Percentiles rank a stretch among this genome's conserved stretches.
Evolutionary conservation across 2,113 vertebrate genomes (phyloP).

Genomic region (Python bivittatus): DNA sequence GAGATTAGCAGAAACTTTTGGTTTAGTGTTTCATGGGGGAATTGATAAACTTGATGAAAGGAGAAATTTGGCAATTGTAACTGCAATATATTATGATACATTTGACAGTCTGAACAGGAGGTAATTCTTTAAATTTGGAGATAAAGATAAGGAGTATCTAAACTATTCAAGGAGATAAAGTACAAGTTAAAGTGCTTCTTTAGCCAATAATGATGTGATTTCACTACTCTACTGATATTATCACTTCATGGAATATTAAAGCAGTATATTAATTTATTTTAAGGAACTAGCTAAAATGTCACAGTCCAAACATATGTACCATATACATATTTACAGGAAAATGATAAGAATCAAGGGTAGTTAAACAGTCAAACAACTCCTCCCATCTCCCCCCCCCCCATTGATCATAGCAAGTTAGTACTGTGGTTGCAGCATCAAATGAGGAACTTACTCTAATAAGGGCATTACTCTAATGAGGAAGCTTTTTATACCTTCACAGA

Average conservation of each 20-base stretch:
- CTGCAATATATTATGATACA: slow-evolving; percentile 31
- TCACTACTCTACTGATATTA: slow-evolving; percentile 67
- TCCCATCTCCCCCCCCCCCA: background rate
- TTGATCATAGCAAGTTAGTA: too few species aligned
- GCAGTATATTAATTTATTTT: slow-evolving; percentile 55
- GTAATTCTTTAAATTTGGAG: slow-evolving; percentile 41
- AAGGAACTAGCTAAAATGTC: slow-evolving; percentile 39
- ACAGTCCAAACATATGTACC: background rate
- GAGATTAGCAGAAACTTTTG: slow-evolving; percentile 22
- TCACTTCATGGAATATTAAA: slow-evolving; percentile 58
- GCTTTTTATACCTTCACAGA: background rate
- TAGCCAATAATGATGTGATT: slow-evolving; percentile 62
- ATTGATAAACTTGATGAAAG: slow-evolving; percentile 41
- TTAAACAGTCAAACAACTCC: background rate
- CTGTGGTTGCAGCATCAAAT: background rate
- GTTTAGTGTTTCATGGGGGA: slow-evolving; percentile 28
- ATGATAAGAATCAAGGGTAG: background rate
- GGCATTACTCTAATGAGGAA: too few species aligned
- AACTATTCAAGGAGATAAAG: slow-evolving; percentile 44
- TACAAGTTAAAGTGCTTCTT: slow-evolving; percentile 61
- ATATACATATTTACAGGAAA: background rate
- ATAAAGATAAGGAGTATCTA: slow-evolving; percentile 49
- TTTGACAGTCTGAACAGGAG: slow-evolving; percentile 46
- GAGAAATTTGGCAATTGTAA: slow-evolving; percentile 6
- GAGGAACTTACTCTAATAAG: too few species aligned